Evolutionary conservation across 2,113 vertebrate genomes (phyloP).

Genomic region (Emberiza fucata): DNA sequence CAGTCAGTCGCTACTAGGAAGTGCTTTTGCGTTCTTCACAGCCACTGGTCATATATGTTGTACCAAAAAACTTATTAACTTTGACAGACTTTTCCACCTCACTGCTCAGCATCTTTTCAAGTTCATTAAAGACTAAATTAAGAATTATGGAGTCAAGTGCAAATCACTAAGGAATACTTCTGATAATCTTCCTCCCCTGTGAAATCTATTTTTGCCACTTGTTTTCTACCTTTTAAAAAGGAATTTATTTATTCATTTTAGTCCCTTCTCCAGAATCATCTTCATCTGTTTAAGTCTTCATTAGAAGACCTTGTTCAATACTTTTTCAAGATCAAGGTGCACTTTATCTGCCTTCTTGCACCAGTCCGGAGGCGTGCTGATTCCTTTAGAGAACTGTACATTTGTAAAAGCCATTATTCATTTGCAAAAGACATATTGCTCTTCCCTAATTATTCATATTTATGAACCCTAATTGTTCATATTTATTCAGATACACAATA

Average conservation of each 20-base stretch:
- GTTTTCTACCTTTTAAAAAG: not conserved
- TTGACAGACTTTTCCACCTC: not conserved
- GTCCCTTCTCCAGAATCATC: not conserved
- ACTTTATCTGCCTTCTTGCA: not conserved
- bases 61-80: not conserved
- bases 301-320: not conserved
- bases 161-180: not conserved
- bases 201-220: not conserved
- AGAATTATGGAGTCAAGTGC: not conserved
- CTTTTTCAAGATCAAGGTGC: not conserved
- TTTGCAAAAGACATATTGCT: not conserved
- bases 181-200: not conserved
- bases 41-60: not conserved
- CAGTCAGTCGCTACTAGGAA: not conserved
- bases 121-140: conserved; percentile 8
- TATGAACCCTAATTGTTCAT: not conserved
- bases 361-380: not conserved
- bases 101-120: not conserved
- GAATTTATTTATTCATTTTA: not conserved
- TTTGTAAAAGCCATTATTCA: not conserved
- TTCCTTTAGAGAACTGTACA: not conserved
- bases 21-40: not conserved
- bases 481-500: not conserved
- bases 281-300: not conserved
- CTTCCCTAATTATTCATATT: not conserved